phyloP scores from a whole-genome alignment of 2,113 vertebrate genomes.

The Verasper variegatus region DNA sequence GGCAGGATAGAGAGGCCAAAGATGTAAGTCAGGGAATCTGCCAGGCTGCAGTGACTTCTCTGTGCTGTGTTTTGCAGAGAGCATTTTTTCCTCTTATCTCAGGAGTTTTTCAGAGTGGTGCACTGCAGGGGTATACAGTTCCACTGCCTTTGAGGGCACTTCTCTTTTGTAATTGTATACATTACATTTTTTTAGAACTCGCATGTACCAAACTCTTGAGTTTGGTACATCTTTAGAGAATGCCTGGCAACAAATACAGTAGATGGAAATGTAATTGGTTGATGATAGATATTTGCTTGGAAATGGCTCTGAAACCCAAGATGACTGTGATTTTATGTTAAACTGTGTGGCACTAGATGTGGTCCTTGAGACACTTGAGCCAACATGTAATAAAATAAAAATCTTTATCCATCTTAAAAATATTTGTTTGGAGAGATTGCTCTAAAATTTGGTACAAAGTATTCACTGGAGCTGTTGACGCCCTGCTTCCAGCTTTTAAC shows the following conservation, averaged over 20 bases:
- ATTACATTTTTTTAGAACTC: background rate
- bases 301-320: background rate
- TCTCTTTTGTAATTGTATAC: background rate
- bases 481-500: no score
- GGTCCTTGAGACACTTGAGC: no score
- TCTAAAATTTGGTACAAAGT: no score
- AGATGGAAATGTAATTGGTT: background rate
- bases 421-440: no score
- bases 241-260: background rate
- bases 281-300: background rate
- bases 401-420: no score
- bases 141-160: conserved; percentile 7
- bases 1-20: background rate
- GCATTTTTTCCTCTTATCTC: conserved; percentile 42
- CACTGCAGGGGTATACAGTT: conserved; percentile 41
- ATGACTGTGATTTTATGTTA: background rate
- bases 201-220: no score
- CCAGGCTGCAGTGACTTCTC: conserved; percentile 14
- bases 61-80: conserved; percentile 1
- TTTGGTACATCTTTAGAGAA: no score
- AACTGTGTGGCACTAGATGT: no score
- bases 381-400: no score
- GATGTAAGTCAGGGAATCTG: background rate
- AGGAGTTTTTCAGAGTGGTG: conserved; percentile 43
- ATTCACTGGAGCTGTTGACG: no score